Conservation (phyloP, 2,113 vertebrate genomes). For the Alethe castanea region DNA sequence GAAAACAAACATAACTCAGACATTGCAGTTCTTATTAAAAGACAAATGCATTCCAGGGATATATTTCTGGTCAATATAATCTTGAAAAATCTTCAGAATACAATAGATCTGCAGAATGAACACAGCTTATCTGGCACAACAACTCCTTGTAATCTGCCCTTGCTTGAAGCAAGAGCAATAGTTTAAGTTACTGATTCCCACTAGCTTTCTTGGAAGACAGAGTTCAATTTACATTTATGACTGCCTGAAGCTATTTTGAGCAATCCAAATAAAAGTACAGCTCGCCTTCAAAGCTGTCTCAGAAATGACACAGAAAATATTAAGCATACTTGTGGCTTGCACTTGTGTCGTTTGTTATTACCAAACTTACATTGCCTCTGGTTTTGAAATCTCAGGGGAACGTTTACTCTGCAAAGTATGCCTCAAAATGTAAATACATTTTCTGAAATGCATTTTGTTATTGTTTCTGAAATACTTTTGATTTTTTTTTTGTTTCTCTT, state of each 20-base stretch:
- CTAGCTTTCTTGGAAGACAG: neutral
- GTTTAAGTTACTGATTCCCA: neutral
- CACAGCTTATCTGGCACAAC: neutral
- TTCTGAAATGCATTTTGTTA: neutral
- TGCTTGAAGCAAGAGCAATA: neutral
- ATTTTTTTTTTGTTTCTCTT: neutral
- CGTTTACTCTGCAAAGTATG: neutral
- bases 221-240: conserved; percentile 13
- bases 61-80: neutral
- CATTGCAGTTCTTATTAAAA: neutral
- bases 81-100: neutral
- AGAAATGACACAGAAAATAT: neutral
- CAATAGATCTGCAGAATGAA: neutral
- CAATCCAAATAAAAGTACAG: neutral
- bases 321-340: neutral
- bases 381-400: conserved; percentile 8
- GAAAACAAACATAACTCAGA: neutral
- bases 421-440: conserved; percentile 12
- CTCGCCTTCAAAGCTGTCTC: neutral
- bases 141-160: neutral
- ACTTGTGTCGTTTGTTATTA: neutral
- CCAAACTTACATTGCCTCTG: neutral
- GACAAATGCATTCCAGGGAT: neutral
- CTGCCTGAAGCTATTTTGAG: neutral
- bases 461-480: neutral